Conservation (phyloP, 2,888 invertebrate genomes). For the Falcaria lacertinaria region DNA sequence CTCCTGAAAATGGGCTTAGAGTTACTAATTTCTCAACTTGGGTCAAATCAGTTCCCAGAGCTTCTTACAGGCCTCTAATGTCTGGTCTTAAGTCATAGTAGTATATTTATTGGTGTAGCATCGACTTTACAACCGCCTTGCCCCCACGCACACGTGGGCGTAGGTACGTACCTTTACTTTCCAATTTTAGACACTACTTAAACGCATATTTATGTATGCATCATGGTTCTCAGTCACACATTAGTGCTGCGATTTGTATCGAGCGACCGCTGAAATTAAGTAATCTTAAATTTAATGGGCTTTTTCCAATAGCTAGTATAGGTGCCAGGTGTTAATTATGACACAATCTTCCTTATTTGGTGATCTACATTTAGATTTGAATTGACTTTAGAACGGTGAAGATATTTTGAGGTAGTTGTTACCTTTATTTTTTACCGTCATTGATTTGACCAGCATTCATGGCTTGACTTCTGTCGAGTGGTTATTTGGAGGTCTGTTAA, state of each 20-base stretch:
- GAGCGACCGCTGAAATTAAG: not conserved
- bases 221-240: conserved; percentile 6
- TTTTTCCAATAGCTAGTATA: not conserved
- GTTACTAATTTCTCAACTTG: no score
- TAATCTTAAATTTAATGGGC: not conserved
- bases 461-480: no score
- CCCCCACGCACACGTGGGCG: conserved; percentile 50
- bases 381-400: not conserved
- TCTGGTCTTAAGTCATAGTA: no score
- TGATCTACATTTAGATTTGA: not conserved
- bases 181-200: conserved; percentile 49
- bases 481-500: no score
- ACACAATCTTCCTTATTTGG: not conserved
- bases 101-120: not conserved
- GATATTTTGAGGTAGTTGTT: not conserved
- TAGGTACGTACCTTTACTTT: conserved; percentile 45
- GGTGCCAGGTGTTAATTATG: not conserved
- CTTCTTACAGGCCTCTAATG: no score
- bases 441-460: no score
- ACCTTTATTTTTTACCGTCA: no score
- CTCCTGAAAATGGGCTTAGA: no score
- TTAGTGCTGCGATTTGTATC: not conserved
- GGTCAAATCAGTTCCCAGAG: no score
- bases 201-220: conserved; percentile 16
- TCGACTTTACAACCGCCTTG: conserved; percentile 3